Conservation (phyloP, 2,797 vertebrate genomes). For the Gymnocypris eckloni region DNA sequence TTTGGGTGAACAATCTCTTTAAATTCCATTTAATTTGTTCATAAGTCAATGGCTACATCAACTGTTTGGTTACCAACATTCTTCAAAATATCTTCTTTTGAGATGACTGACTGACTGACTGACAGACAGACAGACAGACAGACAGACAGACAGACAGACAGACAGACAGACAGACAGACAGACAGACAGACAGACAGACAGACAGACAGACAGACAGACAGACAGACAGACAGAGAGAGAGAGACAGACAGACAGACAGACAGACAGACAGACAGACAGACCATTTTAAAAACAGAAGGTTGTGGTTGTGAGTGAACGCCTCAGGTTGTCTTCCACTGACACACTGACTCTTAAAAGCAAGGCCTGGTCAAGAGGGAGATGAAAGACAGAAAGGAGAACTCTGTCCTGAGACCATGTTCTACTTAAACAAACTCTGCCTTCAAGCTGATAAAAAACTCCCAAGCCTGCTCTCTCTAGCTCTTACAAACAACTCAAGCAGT, state of each 20-base stretch:
- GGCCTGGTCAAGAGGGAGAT: slow-evolving; percentile 4
- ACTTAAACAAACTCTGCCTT: slow-evolving; percentile 15
- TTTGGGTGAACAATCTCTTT: not conserved
- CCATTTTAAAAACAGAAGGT: not conserved
- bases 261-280: too few species aligned
- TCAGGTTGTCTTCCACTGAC: slow-evolving; percentile 35
- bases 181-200: not conserved
- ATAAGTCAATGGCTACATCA: not conserved
- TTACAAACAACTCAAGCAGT: slow-evolving; percentile 9
- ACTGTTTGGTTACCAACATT: not conserved
- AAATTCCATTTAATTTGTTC: not conserved
- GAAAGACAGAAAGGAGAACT: slow-evolving; percentile 9
- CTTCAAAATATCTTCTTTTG: not conserved
- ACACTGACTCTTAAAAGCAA: slow-evolving; percentile 26
- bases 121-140: not conserved
- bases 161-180: not conserved
- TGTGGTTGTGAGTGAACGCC: not conserved
- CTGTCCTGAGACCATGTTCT: slow-evolving; percentile 15
- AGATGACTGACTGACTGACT: not conserved
- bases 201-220: not conserved
- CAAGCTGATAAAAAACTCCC: slow-evolving; percentile 14
- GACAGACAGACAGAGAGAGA: too few species aligned
- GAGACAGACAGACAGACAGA: not conserved
- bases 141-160: not conserved
- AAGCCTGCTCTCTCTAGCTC: not conserved